Conservation (phyloP, 2,888 invertebrate species). For the Machimus atricapillus region DNA sequence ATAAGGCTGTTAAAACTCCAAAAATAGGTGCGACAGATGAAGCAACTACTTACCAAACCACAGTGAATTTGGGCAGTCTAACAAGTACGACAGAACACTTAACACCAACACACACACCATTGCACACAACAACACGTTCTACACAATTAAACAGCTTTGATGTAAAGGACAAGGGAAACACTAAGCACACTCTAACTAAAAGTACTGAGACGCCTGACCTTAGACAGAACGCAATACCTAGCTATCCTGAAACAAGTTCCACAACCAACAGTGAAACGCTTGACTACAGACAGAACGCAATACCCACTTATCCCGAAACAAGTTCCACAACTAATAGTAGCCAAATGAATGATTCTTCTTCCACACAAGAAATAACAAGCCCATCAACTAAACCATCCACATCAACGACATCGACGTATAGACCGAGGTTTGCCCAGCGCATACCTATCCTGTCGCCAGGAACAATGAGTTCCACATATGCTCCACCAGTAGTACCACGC, state of each 20-base stretch:
- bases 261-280: slow-evolving; percentile 39
- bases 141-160: slow-evolving; percentile 21
- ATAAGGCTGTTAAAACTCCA: background rate
- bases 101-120: slow-evolving; percentile 40
- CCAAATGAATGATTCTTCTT: background rate
- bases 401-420: slow-evolving; percentile 45
- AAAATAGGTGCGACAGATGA: background rate
- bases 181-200: background rate
- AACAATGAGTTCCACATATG: slow-evolving; percentile 52
- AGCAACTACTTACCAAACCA: background rate
- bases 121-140: slow-evolving; percentile 20
- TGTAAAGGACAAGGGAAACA: background rate
- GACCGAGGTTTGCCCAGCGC: slow-evolving; percentile 48
- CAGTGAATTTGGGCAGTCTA: background rate
- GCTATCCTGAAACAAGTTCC: slow-evolving; percentile 29
- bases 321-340: slow-evolving; percentile 30
- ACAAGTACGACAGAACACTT: background rate
- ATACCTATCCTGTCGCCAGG: slow-evolving; percentile 49
- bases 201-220: background rate
- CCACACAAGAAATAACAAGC: slow-evolving; percentile 39
- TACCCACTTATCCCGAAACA: slow-evolving; percentile 26
- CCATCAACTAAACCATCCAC: slow-evolving; percentile 37
- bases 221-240: background rate
- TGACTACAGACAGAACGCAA: slow-evolving; percentile 41
- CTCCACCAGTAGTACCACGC: slow-evolving; percentile 59